phyloP scores from a whole-genome alignment of 2,797 vertebrate genomes.

The Labroides dimidiatus region DNA sequence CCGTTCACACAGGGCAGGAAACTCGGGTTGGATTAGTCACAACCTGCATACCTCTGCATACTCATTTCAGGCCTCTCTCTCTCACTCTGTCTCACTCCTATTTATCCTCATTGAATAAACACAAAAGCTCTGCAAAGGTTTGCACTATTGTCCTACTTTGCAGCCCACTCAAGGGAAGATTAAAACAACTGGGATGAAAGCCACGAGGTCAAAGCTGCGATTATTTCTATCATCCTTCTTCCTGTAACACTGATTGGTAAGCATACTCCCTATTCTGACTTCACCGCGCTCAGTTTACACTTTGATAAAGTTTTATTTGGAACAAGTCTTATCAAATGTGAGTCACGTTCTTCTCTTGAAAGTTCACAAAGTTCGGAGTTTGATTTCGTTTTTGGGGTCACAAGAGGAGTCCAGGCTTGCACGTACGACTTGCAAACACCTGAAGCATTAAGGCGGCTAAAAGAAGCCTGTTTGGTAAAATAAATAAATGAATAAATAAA shows the following conservation, averaged over 20 bases:
- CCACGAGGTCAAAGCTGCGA: slow-evolving; percentile 14
- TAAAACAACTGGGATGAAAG: slow-evolving; percentile 1
- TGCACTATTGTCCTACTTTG: too few relatives aligned
- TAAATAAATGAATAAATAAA: too few relatives aligned
- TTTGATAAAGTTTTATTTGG: background rate
- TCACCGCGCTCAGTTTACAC: slow-evolving; percentile 1
- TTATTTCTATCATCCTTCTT: slow-evolving; percentile 24
- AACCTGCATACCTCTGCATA: background rate
- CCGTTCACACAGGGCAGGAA: slow-evolving; percentile 35
- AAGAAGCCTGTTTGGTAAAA: background rate
- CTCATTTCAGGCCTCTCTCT: slow-evolving; percentile 7
- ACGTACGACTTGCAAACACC: background rate
- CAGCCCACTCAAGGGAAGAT: background rate
- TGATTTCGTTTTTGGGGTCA: background rate
- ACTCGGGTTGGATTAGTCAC: slow-evolving; percentile 33
- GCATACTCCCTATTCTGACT: slow-evolving; percentile 32
- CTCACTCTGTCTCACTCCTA: slow-evolving; percentile 2
- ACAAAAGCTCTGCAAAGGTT: background rate
- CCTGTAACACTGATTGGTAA: slow-evolving; percentile 38
- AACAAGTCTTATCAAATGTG: background rate
- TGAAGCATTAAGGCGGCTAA: background rate
- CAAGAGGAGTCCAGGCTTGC: background rate
- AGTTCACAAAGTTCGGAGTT: background rate
- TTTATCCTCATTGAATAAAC: slow-evolving; percentile 11
- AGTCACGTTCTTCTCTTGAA: background rate